Percentiles rank a stretch among this genome's conserved stretches.
These are phyloP conservation scores for Caenorhabditis japonica DNA, from an alignment of 2,888 invertebrate genomes.

Conservation along the genomic window DNA sequence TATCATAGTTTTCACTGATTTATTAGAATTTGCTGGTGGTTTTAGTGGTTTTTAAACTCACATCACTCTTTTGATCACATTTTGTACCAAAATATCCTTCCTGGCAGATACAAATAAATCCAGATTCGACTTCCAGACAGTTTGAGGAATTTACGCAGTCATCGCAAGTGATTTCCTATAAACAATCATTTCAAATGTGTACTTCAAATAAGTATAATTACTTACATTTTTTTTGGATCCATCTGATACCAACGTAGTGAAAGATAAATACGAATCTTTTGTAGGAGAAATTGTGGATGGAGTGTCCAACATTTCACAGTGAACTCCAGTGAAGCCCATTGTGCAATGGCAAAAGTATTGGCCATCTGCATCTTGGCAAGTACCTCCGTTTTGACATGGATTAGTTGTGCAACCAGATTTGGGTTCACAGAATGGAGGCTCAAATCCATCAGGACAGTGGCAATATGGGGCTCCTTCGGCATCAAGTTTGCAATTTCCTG, in stretches of 20 bases:
- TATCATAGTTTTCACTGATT: background rate
- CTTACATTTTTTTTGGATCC: too few species aligned
- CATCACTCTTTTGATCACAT: conserved; percentile 56
- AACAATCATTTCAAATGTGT: too few species aligned
- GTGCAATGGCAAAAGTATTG: conserved; percentile 63
- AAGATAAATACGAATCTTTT: conserved; percentile 17
- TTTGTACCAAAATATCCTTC: conserved; percentile 56
- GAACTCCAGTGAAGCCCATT: conserved; percentile 58
- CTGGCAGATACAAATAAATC: conserved; percentile 59
- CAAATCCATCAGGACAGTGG: conserved; percentile 41
- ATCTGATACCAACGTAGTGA: too few species aligned
- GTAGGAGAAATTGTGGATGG: conserved; percentile 25
- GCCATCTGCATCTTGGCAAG: conserved; percentile 82
- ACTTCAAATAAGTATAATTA: too few species aligned
- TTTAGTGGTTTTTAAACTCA: conserved; percentile 10
- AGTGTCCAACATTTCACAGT: conserved; percentile 57
- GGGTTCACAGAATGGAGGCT: conserved; percentile 54
- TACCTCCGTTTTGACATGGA: conserved; percentile 81
- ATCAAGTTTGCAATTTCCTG: conserved; percentile 31
- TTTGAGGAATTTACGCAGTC: conserved; percentile 55
- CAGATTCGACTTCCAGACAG: conserved; percentile 56
- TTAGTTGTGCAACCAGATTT: conserved; percentile 51
- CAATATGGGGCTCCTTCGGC: conserved; percentile 38
- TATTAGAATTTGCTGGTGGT: too few species aligned
- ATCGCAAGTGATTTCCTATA: conserved; percentile 55